A percentile compares a stretch with the other conserved stretches of the same genome.
Conservation (phyloP, 2,888 invertebrate species). For the Macropis europaea region DNA sequence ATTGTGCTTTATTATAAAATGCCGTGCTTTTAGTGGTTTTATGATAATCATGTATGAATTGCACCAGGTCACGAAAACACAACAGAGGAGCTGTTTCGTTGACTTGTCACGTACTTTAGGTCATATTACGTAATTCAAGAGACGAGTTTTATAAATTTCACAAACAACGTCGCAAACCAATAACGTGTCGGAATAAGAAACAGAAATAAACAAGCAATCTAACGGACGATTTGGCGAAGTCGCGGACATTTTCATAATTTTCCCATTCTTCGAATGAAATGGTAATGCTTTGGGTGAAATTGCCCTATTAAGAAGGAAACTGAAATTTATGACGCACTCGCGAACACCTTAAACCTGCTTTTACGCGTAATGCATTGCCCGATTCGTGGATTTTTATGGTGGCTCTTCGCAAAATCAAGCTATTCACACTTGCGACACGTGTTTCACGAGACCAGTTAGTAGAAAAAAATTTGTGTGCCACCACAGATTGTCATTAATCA, state of each 20-base stretch:
- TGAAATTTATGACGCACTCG: slow-evolving; percentile 34
- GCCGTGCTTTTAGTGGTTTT: too few relatives aligned
- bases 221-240: slow-evolving; percentile 33
- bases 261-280: slow-evolving; percentile 25
- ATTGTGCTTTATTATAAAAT: too few relatives aligned
- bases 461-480: neutral
- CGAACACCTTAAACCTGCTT: slow-evolving; percentile 22
- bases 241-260: slow-evolving; percentile 40
- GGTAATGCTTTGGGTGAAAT: slow-evolving; percentile 10
- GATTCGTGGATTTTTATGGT: slow-evolving; percentile 12
- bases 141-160: neutral
- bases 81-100: too few relatives aligned
- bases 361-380: neutral
- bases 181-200: neutral
- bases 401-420: neutral
- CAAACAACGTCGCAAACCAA: neutral
- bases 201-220: slow-evolving; percentile 30
- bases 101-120: too few relatives aligned
- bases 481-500: too few relatives aligned
- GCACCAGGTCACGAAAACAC: too few relatives aligned
- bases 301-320: slow-evolving; percentile 30
- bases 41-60: too few relatives aligned
- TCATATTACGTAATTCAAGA: neutral
- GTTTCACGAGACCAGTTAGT: neutral
- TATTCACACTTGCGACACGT: neutral